Conservation (phyloP, 2,113 vertebrate genomes). For the Cyanoramphus novaezelandiae region DNA sequence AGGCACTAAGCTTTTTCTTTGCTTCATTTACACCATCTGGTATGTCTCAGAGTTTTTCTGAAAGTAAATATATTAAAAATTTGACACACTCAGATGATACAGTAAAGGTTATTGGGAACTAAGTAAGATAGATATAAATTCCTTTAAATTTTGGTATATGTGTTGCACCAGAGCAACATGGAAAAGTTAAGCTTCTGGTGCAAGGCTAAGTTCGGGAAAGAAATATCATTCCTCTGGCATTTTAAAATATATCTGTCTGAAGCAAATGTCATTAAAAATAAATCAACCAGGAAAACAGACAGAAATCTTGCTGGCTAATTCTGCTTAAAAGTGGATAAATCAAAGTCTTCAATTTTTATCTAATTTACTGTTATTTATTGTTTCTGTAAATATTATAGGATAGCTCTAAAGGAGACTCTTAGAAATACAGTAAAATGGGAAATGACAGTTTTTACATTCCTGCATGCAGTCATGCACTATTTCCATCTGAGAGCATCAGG, state of each 20-base stretch:
- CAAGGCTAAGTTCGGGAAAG: background rate
- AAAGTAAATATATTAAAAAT: background rate
- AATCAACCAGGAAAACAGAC: background rate
- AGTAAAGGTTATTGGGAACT: background rate
- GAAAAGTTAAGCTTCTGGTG: background rate
- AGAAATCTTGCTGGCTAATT: background rate
- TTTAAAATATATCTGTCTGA: background rate
- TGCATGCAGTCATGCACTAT: background rate
- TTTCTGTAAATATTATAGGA: background rate
- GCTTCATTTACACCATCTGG: background rate
- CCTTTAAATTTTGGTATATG: background rate
- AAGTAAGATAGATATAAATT: background rate
- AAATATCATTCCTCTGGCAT: background rate
- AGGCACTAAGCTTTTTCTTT: background rate
- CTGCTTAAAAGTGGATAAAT: background rate
- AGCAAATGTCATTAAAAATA: background rate
- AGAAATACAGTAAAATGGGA: background rate
- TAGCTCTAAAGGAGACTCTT: background rate
- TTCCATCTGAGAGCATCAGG: accelerated
- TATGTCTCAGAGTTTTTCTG: background rate
- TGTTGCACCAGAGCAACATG: background rate
- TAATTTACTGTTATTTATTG: background rate
- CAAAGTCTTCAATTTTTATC: background rate
- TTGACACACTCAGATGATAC: background rate
- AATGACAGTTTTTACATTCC: background rate